phyloP scores from a whole-genome alignment of 1,140 invertebrate genomes.

The Sminthurinus signatus region DNA sequence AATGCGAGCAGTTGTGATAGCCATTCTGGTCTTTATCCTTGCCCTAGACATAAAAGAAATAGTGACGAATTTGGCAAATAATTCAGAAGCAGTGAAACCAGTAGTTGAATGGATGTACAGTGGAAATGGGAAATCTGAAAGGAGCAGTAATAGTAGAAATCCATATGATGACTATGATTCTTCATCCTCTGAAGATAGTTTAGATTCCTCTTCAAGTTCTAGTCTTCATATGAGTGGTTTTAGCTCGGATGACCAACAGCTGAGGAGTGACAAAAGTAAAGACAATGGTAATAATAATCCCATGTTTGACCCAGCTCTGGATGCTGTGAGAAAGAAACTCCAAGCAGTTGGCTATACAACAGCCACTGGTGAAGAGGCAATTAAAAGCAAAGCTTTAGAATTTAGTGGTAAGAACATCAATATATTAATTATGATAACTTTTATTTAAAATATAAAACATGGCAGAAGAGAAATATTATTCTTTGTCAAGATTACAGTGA shows the following conservation, averaged over 20 bases:
- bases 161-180: neutral
- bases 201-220: neutral
- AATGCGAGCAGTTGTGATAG: conserved; percentile 20
- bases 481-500: no score
- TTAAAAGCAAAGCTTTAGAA: neutral
- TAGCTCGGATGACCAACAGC: neutral
- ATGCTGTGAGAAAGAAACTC: conserved; percentile 8
- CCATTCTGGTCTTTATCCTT: conserved; percentile 30
- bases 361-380: neutral
- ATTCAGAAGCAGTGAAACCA: conserved; percentile 9
- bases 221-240: neutral
- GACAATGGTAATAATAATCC: neutral
- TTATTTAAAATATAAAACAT: conserved; percentile 3
- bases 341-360: conserved; percentile 1
- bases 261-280: neutral
- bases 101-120: conserved; percentile 20
- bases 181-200: neutral
- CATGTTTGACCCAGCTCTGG: conserved; percentile 6
- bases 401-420: conserved; percentile 12
- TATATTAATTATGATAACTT: neutral
- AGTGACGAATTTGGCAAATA: conserved; percentile 11
- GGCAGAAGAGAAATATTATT: neutral
- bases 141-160: neutral
- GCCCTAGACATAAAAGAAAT: conserved; percentile 32
- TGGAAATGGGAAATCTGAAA: neutral